Conservation (phyloP, 2,888 invertebrate species). For the Linnaemya vulpina region DNA sequence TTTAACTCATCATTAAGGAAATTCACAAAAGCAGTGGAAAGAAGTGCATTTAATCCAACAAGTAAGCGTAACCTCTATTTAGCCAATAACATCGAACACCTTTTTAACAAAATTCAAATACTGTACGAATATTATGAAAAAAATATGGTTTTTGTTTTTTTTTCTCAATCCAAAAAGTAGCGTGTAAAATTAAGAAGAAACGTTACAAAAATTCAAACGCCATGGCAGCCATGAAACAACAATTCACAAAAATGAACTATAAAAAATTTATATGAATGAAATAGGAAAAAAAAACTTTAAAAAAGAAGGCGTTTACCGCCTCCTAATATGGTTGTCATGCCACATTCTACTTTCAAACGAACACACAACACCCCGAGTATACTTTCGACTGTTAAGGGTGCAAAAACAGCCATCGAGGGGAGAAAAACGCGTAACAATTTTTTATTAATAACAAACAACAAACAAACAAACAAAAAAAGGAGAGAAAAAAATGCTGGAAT, state of each 20-base stretch:
- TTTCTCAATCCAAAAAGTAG: no score
- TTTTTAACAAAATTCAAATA: slow-evolving; percentile 56
- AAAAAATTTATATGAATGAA: slow-evolving; percentile 60
- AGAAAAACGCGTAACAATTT: slow-evolving; percentile 67
- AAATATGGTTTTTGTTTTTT: no score
- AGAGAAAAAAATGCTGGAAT: slow-evolving; percentile 49
- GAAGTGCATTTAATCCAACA: slow-evolving; percentile 46
- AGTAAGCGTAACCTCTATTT: slow-evolving; percentile 68
- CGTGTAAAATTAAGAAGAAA: slow-evolving; percentile 62
- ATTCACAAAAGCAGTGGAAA: slow-evolving; percentile 15
- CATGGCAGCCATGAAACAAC: slow-evolving; percentile 54
- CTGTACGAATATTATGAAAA: not conserved
- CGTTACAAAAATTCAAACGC: slow-evolving; percentile 66
- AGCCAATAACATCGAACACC: slow-evolving; percentile 58
- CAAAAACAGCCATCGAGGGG: slow-evolving; percentile 57
- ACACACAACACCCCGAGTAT: slow-evolving; percentile 66
- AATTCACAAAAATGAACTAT: slow-evolving; percentile 53
- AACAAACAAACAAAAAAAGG: no score
- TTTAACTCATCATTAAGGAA: slow-evolving; percentile 31
- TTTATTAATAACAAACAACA: slow-evolving; percentile 49
- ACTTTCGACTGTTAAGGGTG: slow-evolving; percentile 63
- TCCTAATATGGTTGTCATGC: slow-evolving; percentile 75
- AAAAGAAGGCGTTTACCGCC: slow-evolving; percentile 75
- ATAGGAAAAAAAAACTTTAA: slow-evolving; percentile 31
- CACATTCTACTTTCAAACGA: slow-evolving; percentile 59